Percentiles rank a stretch among this genome's conserved stretches.
phyloP scores from a whole-genome alignment of 2,113 vertebrate genomes.

The rat (Rattus norvegicus) region GRCr8 NC_086034.1:39071001-39071500 shows the following conservation, averaged over 20 bases:
- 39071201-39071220: background rate
- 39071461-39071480: background rate
- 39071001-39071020: background rate
- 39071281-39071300: background rate
- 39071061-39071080: background rate
- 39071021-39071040: background rate
- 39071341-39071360: background rate
- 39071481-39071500: background rate
- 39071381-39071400: background rate
- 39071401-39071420: background rate
- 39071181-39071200: background rate
- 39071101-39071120: background rate
- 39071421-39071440: background rate
- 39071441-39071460: background rate
- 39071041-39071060: background rate
- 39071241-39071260: background rate
- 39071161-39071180: background rate
- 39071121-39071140: background rate
- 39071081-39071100: background rate
- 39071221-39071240: background rate
- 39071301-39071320: background rate
- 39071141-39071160: background rate
- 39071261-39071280: background rate
- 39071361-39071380: background rate
- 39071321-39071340: background rate